Evolutionary conservation across 2,888 invertebrate species (phyloP).

Genomic region (Zaprionus lineosus): DNA sequence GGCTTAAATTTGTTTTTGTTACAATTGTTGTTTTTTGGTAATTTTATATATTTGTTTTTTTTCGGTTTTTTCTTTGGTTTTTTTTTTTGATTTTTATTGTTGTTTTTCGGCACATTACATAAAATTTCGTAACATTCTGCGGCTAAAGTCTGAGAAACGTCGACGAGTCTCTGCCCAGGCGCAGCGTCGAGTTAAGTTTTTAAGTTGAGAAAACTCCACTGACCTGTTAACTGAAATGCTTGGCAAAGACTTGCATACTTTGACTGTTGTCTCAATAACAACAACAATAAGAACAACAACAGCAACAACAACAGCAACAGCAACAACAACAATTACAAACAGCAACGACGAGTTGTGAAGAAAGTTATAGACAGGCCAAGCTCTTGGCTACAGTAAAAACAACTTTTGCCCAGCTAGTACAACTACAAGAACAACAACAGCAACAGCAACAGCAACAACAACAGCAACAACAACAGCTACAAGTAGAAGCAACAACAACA

Average conservation of each 20-base stretch:
- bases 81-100: conserved; percentile 14
- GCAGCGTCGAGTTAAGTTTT: conserved; percentile 57
- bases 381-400: conserved; percentile 72
- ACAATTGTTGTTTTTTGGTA: conserved; percentile 14
- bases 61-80: conserved; percentile 2
- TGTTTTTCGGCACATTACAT: conserved; percentile 73
- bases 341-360: conserved; percentile 60
- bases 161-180: conserved; percentile 36
- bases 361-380: conserved; percentile 68
- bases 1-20: conserved; percentile 23
- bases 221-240: conserved; percentile 76
- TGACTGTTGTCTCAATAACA: conserved; percentile 60
- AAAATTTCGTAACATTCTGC: conserved; percentile 77
- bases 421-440: conserved; percentile 38
- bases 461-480: conserved; percentile 15
- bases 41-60: too few species aligned
- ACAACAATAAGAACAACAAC: conserved; percentile 19
- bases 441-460: conserved; percentile 19
- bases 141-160: conserved; percentile 61
- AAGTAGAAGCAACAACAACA: conserved; percentile 45
- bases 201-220: conserved; percentile 77
- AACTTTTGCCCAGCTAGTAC: conserved; percentile 74
- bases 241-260: conserved; percentile 63
- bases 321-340: conserved; percentile 35
- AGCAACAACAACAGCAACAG: conserved; percentile 12